Evolutionary conservation across 1,140 invertebrate genomes (phyloP).

Genomic region (Pseudomyrmex cubaensis): DNA sequence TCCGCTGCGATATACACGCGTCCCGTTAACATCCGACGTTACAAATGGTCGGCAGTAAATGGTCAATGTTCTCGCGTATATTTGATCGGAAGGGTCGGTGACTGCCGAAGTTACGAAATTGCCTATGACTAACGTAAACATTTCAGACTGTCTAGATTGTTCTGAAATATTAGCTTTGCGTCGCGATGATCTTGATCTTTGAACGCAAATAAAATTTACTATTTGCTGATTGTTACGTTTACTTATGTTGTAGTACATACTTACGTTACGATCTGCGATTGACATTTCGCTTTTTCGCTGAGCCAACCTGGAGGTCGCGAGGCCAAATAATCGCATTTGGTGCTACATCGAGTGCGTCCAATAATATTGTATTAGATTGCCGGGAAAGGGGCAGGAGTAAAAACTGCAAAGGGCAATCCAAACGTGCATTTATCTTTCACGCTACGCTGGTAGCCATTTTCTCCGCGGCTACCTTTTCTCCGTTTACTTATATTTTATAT

Average conservation of each 20-base stretch:
- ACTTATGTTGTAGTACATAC: not conserved
- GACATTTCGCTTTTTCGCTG: not conserved
- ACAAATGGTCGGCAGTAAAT: constrained; percentile 6
- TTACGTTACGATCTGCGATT: not conserved
- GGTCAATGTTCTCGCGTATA: constrained; percentile 10
- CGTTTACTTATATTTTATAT: constrained; percentile 38
- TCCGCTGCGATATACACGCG: not conserved
- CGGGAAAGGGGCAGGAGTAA: not conserved
- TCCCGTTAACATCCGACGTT: constrained; percentile 2
- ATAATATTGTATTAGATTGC: constrained; percentile 49
- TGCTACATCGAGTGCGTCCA: constrained; percentile 20
- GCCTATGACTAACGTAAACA: constrained; percentile 7
- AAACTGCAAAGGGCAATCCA: constrained; percentile 35
- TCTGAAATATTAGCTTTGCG: not conserved
- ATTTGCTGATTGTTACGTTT: not conserved
- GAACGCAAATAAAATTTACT: not conserved
- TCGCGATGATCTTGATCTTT: no score
- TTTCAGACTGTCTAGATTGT: not conserved
- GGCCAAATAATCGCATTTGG: constrained; percentile 21
- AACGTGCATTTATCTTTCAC: constrained; percentile 50
- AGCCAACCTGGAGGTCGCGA: not conserved
- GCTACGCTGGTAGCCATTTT: constrained; percentile 31
- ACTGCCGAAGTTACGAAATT: constrained; percentile 26
- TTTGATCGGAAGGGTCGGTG: not conserved
- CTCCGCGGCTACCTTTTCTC: not conserved